Conservation (phyloP, 2,888 invertebrate genomes). For the Caenorhabditis zanzibari region DNA sequence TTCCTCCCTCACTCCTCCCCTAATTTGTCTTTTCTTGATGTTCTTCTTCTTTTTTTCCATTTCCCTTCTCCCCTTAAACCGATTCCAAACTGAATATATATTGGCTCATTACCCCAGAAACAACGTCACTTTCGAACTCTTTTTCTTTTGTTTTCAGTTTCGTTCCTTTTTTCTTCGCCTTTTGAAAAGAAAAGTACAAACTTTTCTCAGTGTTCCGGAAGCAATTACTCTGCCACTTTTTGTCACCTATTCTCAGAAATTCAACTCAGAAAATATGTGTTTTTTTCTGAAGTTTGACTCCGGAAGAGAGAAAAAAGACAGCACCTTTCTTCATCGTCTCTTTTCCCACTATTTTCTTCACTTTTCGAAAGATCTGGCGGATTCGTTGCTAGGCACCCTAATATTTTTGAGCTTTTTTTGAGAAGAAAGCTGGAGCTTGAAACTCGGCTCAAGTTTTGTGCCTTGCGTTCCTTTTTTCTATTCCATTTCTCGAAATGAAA, state of each 20-base stretch:
- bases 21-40: background rate
- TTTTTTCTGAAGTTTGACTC: slow-evolving; percentile 24
- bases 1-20: background rate
- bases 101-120: slow-evolving; percentile 8
- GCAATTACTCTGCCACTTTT: slow-evolving; percentile 48
- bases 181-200: slow-evolving; percentile 17
- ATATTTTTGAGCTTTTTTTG: slow-evolving; percentile 2
- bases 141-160: slow-evolving; percentile 10
- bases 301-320: slow-evolving; percentile 26
- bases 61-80: slow-evolving; percentile 5
- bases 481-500: background rate
- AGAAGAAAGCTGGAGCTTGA: background rate
- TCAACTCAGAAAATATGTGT: slow-evolving; percentile 17
- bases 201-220: slow-evolving; percentile 49
- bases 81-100: slow-evolving; percentile 25
- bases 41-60: background rate
- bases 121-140: slow-evolving; percentile 13
- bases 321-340: background rate
- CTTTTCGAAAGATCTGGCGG: background rate
- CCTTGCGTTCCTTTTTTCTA: slow-evolving; percentile 1
- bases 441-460: too few relatives aligned
- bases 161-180: background rate
- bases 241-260: background rate
- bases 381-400: slow-evolving; percentile 17
- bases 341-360: slow-evolving; percentile 8